Evolutionary conservation across 2,113 vertebrate species (phyloP).

Genomic region (Psilopogon haemacephalus): DNA sequence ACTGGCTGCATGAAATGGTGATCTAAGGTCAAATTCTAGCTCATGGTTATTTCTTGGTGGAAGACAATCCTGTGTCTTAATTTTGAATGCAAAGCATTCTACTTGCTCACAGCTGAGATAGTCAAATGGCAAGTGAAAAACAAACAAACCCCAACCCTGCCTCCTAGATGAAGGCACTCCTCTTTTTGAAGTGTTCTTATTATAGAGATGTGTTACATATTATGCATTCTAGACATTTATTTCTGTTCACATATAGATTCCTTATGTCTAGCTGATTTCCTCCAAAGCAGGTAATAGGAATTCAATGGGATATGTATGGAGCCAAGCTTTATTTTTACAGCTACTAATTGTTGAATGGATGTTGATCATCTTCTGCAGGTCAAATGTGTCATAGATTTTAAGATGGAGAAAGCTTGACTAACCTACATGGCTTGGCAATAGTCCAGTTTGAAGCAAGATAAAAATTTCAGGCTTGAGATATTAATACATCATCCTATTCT

Average conservation of each 20-base stretch:
- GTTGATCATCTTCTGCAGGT: not conserved
- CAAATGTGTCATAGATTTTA: not conserved
- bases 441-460: not conserved
- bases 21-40: not conserved
- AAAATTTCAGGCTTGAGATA: not conserved
- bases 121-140: not conserved
- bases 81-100: not conserved
- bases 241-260: not conserved
- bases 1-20: not conserved
- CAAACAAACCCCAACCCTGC: not conserved
- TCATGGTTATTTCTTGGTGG: not conserved
- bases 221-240: not conserved
- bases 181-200: not conserved
- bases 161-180: not conserved
- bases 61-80: not conserved
- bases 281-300: not conserved
- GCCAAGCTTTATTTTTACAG: not conserved
- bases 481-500: not conserved
- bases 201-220: not conserved
- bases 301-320: not conserved
- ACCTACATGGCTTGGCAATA: not conserved
- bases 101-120: not conserved
- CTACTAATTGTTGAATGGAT: not conserved
- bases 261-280: not conserved
- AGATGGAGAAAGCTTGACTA: not conserved